phyloP scores from a whole-genome alignment of 1,140 invertebrate species.

The Eulimnadia texana region DNA sequence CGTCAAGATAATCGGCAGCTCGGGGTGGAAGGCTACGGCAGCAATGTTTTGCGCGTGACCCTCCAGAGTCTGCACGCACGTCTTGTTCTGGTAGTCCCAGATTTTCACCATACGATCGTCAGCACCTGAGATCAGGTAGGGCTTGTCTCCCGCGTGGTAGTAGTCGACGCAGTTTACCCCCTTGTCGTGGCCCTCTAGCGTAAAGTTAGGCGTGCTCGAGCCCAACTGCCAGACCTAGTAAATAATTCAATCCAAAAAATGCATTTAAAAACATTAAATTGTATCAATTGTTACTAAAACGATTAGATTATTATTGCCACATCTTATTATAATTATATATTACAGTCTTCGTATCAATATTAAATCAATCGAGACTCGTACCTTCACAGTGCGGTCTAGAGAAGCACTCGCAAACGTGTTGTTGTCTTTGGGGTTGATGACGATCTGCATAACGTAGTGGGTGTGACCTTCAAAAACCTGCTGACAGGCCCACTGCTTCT shows the following conservation, averaged over 20 bases:
- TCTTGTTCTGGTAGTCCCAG: slow-evolving; percentile 99
- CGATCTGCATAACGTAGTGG: slow-evolving; percentile 99
- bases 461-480: slow-evolving; percentile 97
- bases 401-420: slow-evolving; percentile 99
- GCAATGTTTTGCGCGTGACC: slow-evolving; percentile 95
- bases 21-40: slow-evolving; percentile 78
- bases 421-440: slow-evolving; percentile 99
- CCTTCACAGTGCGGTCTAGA: slow-evolving; percentile 92
- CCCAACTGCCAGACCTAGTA: slow-evolving; percentile 86
- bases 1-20: slow-evolving; percentile 90
- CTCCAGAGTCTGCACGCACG: slow-evolving; percentile 95
- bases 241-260: slow-evolving; percentile 9
- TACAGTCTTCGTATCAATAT: too few species aligned
- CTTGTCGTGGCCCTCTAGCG: slow-evolving; percentile 95
- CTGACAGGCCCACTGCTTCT: slow-evolving; percentile 91
- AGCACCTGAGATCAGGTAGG: slow-evolving; percentile 96
- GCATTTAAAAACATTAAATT: not conserved
- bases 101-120: slow-evolving; percentile 96
- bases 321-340: too few species aligned
- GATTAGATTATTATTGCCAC: too few species aligned
- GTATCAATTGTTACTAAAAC: too few species aligned
- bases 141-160: slow-evolving; percentile 99
- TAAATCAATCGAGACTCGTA: too few species aligned
- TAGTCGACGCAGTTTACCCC: slow-evolving; percentile 99
- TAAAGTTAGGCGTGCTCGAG: slow-evolving; percentile 93